phyloP scores from a whole-genome alignment of 1,140 invertebrate genomes.

The Dinoponera quadriceps region DNA sequence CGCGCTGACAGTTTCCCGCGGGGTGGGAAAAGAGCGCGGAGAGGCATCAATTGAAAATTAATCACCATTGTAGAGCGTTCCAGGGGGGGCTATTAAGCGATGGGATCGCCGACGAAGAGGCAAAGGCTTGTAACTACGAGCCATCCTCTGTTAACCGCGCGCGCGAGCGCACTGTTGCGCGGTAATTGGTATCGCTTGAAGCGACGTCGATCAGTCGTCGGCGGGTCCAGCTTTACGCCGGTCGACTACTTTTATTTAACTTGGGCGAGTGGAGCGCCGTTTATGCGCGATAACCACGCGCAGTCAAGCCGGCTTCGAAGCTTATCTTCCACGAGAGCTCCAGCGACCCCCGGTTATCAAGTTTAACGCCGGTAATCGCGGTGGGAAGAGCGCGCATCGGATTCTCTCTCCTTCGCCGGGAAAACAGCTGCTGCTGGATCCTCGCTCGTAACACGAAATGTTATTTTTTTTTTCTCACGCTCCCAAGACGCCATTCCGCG shows the following conservation, averaged over 20 bases:
- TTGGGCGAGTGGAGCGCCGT: neutral
- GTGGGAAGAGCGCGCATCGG: neutral
- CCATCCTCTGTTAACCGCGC: constrained; percentile 1
- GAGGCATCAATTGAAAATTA: constrained; percentile 63
- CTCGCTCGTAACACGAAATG: neutral
- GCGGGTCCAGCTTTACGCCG: constrained; percentile 17
- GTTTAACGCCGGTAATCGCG: neutral
- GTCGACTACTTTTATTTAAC: constrained; percentile 3
- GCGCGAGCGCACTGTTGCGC: neutral
- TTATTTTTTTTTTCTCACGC: neutral
- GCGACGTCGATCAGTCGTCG: neutral
- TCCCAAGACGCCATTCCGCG: neutral
- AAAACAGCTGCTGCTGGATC: neutral
- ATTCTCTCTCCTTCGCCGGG: too few species aligned
- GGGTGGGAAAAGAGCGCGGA: neutral
- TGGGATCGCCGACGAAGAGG: neutral
- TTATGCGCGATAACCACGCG: neutral
- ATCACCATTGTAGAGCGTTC: constrained; percentile 58
- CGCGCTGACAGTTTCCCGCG: constrained; percentile 37
- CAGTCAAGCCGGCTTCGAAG: neutral
- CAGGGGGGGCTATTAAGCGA: constrained; percentile 16
- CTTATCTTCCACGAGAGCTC: constrained; percentile 11
- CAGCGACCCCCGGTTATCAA: neutral
- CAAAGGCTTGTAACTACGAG: neutral
- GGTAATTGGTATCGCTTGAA: neutral